These are phyloP conservation scores for Rhadina sibilatrix DNA, from an alignment of 2,113 vertebrate genomes.

Conservation along the genomic window DNA sequence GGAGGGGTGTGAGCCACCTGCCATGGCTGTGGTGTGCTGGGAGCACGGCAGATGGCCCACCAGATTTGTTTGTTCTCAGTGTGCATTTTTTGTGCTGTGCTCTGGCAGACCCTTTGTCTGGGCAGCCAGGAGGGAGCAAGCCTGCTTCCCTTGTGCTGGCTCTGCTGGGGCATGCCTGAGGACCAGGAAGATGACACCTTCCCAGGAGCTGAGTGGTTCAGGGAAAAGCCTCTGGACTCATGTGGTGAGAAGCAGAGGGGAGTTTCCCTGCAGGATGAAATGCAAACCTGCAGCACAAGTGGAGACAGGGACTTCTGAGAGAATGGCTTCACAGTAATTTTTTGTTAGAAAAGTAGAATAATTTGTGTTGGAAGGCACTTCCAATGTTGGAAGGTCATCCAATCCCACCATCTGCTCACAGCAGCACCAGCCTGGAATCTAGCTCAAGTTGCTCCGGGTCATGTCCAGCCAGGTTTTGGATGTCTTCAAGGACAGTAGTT, in stretches of 20 bases:
- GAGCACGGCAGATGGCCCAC: background rate
- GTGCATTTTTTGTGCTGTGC: background rate
- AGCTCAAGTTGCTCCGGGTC: background rate
- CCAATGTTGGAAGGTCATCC: background rate
- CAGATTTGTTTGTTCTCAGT: conserved; percentile 1
- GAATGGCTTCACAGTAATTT: background rate
- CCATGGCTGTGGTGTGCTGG: rapidly evolving
- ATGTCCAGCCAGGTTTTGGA: background rate
- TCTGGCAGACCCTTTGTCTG: background rate
- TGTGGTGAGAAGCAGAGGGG: background rate
- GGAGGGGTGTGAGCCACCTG: background rate
- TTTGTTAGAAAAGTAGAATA: background rate
- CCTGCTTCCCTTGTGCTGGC: background rate
- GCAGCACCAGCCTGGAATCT: background rate
- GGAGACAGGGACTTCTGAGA: background rate
- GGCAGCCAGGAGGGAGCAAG: background rate
- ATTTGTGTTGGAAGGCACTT: background rate
- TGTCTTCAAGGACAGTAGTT: background rate
- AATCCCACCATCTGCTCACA: conserved; percentile 8
- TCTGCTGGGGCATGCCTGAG: background rate
- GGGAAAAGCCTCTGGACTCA: background rate
- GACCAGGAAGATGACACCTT: background rate
- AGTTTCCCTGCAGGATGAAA: background rate
- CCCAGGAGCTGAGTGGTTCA: background rate
- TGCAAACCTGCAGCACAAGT: background rate